Evolutionary conservation across 2,113 vertebrate species (phyloP), one percentile per base, ranked within the genome.

Genomic region (Cyanistes caeruleus): DNA sequence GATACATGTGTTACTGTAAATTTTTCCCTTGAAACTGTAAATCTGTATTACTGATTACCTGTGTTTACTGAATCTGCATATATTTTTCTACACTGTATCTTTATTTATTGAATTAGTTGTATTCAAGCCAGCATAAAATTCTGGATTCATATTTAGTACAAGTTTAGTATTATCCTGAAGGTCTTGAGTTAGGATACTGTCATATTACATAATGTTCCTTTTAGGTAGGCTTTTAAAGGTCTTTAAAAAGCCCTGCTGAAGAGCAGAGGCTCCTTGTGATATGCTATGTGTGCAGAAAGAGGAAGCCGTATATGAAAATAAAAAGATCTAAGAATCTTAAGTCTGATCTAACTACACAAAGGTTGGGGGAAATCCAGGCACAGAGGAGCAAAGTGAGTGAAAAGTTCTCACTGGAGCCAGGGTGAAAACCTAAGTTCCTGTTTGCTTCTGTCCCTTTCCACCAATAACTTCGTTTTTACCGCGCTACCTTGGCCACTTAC

Each of bases 181-280:
- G 41, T 73, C 64, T 35, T 33, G 27, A 73, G 25, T 33, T n/a
- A 69, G 23, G 55, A 46, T 96, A 35, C 39, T 43, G 31, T 41
- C 44, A 39, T 0, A 20, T 52, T 12, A 39, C 0, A 39, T 51
- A 31, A 21, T 0, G 1, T n/a, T 74, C 31, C 7, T 10, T 60
- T 62, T 23, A 77, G 23, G 11, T 19, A n/a, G 37, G 10, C 22
- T 77, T 83, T 80, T 41, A 68, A 87, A 90, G 35, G 12, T 11
- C 39, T 39, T 39, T 39, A 39, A 39, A 39, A 39, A 39, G 39
- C 35, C 20, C 19, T 70, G 31, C 49, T 60, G 20, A 58, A 44
- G 68, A 89, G 49, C 3, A 11, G 13, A 77, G 13, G 19, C 28
- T 60, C n/a, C 51, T 84, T 56, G 15, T 69, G 14, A 55, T 87